Evolutionary conservation across 2,797 vertebrate genomes (phyloP).

Genomic region (Pantherophis vulpinus): DNA sequence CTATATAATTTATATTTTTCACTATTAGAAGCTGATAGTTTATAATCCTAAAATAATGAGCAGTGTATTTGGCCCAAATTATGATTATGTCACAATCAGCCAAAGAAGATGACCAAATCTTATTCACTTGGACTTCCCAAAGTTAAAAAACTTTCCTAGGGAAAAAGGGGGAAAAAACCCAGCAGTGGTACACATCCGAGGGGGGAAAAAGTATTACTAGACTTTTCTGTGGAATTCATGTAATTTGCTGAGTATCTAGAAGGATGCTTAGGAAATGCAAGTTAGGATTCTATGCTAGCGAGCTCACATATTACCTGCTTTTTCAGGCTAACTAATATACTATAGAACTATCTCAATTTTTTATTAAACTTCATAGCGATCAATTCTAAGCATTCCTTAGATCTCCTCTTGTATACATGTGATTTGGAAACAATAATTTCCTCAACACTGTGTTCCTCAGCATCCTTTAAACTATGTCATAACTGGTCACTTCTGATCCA

Average conservation of each 20-base stretch:
- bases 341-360: not conserved
- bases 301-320: accelerated
- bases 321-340: not conserved
- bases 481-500: slow-evolving; percentile 18
- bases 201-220: not conserved
- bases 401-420: not conserved
- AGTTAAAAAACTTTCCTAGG: not conserved
- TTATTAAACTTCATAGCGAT: not conserved
- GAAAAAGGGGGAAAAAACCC: not conserved
- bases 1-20: not conserved
- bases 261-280: not conserved
- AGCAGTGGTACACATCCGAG: not conserved
- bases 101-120: not conserved
- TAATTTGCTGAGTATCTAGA: not conserved
- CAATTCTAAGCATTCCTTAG: not conserved
- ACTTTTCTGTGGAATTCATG: not conserved
- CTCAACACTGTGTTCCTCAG: not conserved
- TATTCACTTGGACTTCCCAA: not conserved
- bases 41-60: not conserved
- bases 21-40: not conserved
- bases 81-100: not conserved
- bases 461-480: not conserved
- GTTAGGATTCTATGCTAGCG: not conserved
- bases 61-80: not conserved
- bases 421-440: not conserved